Conservation (phyloP, 2,113 vertebrate species). For the Rhynchopsitta pachyrhyncha region DNA sequence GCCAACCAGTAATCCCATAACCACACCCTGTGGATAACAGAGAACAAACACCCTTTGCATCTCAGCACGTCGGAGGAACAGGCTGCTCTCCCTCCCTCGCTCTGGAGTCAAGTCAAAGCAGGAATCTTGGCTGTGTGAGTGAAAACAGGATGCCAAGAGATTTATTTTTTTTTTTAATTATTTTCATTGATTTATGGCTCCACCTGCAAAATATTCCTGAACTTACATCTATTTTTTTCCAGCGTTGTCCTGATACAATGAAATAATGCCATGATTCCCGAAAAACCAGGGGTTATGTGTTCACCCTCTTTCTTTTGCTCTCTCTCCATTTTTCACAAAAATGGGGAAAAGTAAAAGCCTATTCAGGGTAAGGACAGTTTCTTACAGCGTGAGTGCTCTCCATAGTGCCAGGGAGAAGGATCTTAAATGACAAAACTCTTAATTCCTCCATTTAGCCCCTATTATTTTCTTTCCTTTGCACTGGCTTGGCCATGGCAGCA, state of each 20-base stretch:
- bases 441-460: not conserved
- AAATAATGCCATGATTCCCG: not conserved
- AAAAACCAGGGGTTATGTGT: not conserved
- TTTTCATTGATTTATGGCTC: not conserved
- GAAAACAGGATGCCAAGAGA: not conserved
- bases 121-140: not conserved
- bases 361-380: not conserved
- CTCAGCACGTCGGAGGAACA: not conserved
- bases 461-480: not conserved
- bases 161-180: not conserved
- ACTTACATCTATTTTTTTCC: not conserved
- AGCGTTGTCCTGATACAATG: fast-evolving
- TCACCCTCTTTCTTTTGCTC: not conserved
- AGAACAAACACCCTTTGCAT: not conserved
- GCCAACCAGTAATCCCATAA: not conserved
- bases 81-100: not conserved
- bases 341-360: not conserved
- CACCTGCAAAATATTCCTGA: not conserved
- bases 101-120: constrained; percentile 18
- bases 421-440: not conserved
- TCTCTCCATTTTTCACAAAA: not conserved
- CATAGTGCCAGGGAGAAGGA: not conserved
- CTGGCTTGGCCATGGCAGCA: fast-evolving
- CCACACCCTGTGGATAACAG: not conserved
- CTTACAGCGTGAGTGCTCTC: not conserved